phyloP scores from a whole-genome alignment of 2,113 vertebrate species.

The Pleuronectes platessa region DNA sequence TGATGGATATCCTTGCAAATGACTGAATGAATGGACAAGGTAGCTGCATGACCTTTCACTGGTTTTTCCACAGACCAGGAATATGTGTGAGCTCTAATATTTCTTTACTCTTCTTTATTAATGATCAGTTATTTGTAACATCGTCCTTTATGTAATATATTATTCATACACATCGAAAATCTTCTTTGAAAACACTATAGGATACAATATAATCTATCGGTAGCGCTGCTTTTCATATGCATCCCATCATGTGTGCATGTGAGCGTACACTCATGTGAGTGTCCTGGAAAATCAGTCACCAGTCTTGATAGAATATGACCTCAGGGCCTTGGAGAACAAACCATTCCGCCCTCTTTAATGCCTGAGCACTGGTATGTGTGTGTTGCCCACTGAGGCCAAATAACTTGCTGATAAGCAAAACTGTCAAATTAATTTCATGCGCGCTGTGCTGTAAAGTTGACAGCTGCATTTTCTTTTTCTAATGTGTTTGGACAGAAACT shows the following conservation, averaged over 20 bases:
- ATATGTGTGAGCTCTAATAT: neutral
- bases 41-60: neutral
- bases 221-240: neutral
- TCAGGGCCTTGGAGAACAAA: slow-evolving; percentile 6
- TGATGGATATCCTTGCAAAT: neutral
- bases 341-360: neutral
- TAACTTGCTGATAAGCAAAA: slow-evolving; percentile 39
- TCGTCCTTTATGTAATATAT: no score
- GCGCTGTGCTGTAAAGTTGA: slow-evolving; percentile 2
- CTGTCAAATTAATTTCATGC: slow-evolving; percentile 29
- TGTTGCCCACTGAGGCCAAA: slow-evolving; percentile 23
- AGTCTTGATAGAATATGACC: slow-evolving; percentile 33
- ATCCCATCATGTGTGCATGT: neutral
- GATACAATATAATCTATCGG: neutral
- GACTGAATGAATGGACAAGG: neutral
- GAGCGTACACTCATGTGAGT: neutral
- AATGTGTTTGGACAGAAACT: slow-evolving; percentile 33
- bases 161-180: neutral
- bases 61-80: no score
- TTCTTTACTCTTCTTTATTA: neutral
- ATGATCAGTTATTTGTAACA: no score
- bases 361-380: slow-evolving; percentile 20
- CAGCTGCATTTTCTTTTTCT: slow-evolving; percentile 22
- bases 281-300: slow-evolving; percentile 28
- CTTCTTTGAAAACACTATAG: neutral